These are phyloP conservation scores for Hemiprocne comata DNA, from an alignment of 2,113 vertebrate species.

Conservation along the genomic window DNA sequence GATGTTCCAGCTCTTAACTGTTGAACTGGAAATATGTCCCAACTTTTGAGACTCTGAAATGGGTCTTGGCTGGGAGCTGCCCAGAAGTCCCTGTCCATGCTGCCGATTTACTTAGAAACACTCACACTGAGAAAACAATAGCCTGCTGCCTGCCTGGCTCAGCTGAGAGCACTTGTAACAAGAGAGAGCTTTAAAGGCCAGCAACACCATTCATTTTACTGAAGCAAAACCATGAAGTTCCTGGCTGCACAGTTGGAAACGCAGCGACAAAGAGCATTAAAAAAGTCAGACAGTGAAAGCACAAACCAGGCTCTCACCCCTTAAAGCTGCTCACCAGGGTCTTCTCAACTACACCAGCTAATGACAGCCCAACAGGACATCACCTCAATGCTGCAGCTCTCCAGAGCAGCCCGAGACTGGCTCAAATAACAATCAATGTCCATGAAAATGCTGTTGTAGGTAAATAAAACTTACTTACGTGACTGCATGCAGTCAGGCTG, in stretches of 20 bases:
- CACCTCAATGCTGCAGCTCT: neutral
- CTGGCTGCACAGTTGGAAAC: neutral
- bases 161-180: neutral
- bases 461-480: neutral
- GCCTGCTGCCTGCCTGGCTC: neutral
- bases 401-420: neutral
- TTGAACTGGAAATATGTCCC: neutral
- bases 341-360: neutral
- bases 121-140: neutral
- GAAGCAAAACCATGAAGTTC: neutral
- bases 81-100: neutral
- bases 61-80: neutral
- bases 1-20: neutral
- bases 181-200: neutral
- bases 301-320: neutral
- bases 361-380: neutral
- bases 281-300: neutral
- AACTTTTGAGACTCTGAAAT: neutral
- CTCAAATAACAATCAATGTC: neutral
- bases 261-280: neutral
- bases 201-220: neutral
- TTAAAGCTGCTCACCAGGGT: neutral
- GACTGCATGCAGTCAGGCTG: neutral
- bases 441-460: neutral
- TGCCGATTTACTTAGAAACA: neutral